Percentiles rank a stretch among this genome's conserved stretches.
Evolutionary conservation across 2,113 vertebrate species (phyloP).

Genomic region (Cnemophilus loriae): DNA sequence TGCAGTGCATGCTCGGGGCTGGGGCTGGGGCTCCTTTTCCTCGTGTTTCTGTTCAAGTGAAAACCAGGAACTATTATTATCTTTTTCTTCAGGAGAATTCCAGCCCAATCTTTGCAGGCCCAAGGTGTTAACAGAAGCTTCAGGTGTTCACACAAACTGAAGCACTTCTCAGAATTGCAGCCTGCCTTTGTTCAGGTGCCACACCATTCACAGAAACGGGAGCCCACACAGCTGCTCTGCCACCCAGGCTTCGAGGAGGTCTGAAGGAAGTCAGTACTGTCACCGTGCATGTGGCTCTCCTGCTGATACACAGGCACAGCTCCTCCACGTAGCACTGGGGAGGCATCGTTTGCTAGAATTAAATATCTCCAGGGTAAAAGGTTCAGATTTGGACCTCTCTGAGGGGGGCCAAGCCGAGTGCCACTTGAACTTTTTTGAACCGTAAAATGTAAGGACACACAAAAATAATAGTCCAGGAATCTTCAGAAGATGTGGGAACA

Average conservation of each 20-base stretch:
- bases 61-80: neutral
- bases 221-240: neutral
- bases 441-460: neutral
- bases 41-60: neutral
- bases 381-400: neutral
- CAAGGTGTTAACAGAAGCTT: neutral
- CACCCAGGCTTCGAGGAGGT: neutral
- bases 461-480: slow-evolving; percentile 26
- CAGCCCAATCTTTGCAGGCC: neutral
- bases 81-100: neutral
- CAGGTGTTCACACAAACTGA: neutral
- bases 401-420: neutral
- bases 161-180: neutral
- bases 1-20: neutral
- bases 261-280: neutral
- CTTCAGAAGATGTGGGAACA: slow-evolving; percentile 57
- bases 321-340: accelerated
- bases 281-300: neutral
- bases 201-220: accelerated
- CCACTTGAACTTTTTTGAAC: slow-evolving; percentile 28
- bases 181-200: neutral
- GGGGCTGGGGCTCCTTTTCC: neutral
- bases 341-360: neutral
- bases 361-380: neutral
- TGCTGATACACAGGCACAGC: neutral